Evolutionary conservation across 2,797 vertebrate genomes (phyloP).

Genomic region (Gadopsis bispinosus): DNA sequence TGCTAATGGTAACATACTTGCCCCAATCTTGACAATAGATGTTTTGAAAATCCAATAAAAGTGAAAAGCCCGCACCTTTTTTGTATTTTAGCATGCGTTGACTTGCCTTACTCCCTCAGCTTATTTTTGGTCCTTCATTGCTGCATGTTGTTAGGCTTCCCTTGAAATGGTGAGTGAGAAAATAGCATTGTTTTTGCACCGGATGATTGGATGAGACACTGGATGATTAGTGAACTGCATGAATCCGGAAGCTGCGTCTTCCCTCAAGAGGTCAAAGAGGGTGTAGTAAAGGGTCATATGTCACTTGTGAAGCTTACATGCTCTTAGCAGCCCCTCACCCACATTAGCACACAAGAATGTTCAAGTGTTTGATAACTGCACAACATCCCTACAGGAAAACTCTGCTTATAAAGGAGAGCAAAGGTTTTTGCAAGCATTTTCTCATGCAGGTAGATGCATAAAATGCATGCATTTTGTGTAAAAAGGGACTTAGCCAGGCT

Average conservation of each 20-base stretch:
- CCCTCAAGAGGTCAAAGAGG: conserved; percentile 3
- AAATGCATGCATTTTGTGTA: not conserved
- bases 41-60: not conserved
- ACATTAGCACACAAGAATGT: not conserved
- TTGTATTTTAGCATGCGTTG: not conserved
- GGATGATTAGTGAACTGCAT: not conserved
- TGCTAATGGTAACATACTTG: not conserved
- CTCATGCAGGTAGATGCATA: not conserved
- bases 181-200: not conserved
- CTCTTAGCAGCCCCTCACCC: not conserved
- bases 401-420: not conserved
- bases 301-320: not conserved
- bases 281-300: not conserved
- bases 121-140: not conserved
- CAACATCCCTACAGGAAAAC: not conserved
- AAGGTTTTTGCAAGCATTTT: not conserved
- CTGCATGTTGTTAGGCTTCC: not conserved
- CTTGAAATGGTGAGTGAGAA: conserved; percentile 8
- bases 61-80: not conserved
- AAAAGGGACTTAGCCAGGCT: not conserved
- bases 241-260: not conserved
- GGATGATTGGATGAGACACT: too few species aligned
- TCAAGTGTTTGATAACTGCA: not conserved
- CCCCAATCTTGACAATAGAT: not conserved
- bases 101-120: not conserved